Percentiles rank a stretch among this genome's conserved stretches.
phyloP scores from a whole-genome alignment of 2,797 vertebrate genomes.

The Phoebastria nigripes region DNA sequence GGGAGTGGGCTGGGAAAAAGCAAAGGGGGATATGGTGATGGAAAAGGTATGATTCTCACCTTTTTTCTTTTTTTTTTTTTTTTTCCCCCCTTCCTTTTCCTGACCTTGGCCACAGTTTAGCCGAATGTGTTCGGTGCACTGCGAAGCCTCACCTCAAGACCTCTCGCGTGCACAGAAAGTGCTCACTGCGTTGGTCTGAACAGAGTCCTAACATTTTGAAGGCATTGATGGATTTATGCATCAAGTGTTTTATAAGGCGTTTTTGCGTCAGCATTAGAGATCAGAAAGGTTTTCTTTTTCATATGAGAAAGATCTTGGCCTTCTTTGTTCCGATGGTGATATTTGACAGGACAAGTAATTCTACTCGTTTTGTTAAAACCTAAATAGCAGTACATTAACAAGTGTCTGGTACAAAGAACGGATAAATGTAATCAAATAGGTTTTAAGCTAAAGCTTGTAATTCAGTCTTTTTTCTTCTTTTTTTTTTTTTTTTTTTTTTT shows the following conservation, averaged over 20 bases:
- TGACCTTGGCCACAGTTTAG: neutral
- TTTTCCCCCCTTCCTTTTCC: neutral
- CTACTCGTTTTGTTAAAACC: slow-evolving; percentile 58
- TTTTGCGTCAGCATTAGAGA: slow-evolving; percentile 30
- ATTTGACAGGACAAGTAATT: slow-evolving; percentile 47
- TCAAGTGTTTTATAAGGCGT: slow-evolving; percentile 13
- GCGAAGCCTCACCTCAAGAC: neutral
- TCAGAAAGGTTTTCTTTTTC: neutral
- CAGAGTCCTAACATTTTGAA: slow-evolving; percentile 57
- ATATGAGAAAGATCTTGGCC: neutral
- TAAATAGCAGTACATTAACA: slow-evolving; percentile 62
- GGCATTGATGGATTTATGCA: neutral
- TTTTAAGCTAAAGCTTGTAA: slow-evolving; percentile 65
- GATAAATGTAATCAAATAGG: slow-evolving; percentile 51
- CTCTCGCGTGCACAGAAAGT: fast-evolving
- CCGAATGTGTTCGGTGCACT: neutral
- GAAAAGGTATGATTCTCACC: neutral
- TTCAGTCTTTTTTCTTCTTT: slow-evolving; percentile 41
- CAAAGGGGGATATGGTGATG: neutral
- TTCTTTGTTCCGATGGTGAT: neutral
- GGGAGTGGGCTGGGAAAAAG: neutral
- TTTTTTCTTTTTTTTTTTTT: fast-evolving
- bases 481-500: neutral
- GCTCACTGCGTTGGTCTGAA: neutral
- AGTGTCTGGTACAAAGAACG: slow-evolving; percentile 64